phyloP scores from a whole-genome alignment of 2,113 vertebrate species.

The Peucedramus taeniatus region DNA sequence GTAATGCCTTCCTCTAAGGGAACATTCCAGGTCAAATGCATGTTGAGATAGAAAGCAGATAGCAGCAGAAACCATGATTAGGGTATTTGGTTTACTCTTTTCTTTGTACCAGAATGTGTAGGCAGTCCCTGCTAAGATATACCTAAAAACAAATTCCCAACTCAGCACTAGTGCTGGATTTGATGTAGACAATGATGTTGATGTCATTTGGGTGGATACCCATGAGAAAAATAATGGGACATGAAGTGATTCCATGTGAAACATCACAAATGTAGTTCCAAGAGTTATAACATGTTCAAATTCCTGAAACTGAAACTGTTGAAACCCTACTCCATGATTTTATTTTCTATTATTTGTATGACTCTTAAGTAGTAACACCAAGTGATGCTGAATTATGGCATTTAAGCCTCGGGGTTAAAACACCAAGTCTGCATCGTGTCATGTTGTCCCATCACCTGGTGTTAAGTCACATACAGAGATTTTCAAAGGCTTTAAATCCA shows the following conservation, averaged over 20 bases:
- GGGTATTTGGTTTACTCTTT: not conserved
- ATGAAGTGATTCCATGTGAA: not conserved
- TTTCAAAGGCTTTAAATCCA: not conserved
- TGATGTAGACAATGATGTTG: not conserved
- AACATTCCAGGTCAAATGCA: slow-evolving; percentile 24
- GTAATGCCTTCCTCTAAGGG: not conserved
- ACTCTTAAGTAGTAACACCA: not conserved
- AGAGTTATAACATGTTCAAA: not conserved
- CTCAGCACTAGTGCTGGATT: not conserved
- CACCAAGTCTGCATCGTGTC: not conserved
- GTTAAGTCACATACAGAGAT: not conserved
- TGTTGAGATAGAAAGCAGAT: not conserved
- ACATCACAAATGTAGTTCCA: not conserved
- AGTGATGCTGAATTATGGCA: not conserved
- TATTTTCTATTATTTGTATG: not conserved
- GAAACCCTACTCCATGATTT: not conserved
- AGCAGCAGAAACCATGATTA: not conserved
- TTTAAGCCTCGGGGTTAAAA: not conserved
- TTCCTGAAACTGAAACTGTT: not conserved
- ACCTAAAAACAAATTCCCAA: not conserved
- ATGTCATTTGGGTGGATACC: not conserved
- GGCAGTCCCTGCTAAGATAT: not conserved
- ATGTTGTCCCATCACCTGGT: not conserved
- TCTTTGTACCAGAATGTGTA: not conserved
- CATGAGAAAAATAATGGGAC: not conserved